Evolutionary conservation across 2,113 vertebrate species (phyloP), one percentile per base, ranked within the genome.

Genomic region (Coracopsis vasa): DNA sequence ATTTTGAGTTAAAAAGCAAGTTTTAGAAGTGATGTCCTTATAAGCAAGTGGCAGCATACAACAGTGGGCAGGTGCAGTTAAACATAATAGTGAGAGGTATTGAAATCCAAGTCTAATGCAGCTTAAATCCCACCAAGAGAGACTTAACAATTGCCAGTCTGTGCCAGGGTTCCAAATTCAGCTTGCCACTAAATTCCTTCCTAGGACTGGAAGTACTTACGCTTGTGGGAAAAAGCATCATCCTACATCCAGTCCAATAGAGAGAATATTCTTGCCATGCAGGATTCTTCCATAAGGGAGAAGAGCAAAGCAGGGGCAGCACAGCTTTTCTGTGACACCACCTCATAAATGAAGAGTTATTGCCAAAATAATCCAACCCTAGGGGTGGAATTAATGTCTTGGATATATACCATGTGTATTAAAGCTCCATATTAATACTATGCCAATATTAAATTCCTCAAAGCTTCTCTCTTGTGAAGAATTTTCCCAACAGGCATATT

Each of bases 121-220:
- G 45, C 64, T 44, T 51, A 70, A 84, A 56, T 47, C 29, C 60
- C 56, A 51, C 16, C 5, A 58, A 70, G 16, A 54, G 16, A 67
- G 3, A 72, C 53, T 19, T 79, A 18, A 35, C 42, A 31, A 24
- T 31, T 82, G 45, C 50, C 51, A 71, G 44, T 41, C 65, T 87
- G 17, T 56, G 44, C n/a, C 3, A 10, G 47, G 44, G 27, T 33
- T 87, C 47, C 53, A 82, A 16, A 64, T 41, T 81, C 81, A 69
- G 24, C n/a, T 88, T 2, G 2, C 41, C 6, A 61, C 25, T 51
- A 29, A 4, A 16, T 69, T 65, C 0, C 0, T 50, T 87, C 27
- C 28, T 27, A 27, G 42, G 48, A 61, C 0, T 65, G 4, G 47
- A 93, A 84, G 14, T 24, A 50, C 31, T 83, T 69, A 50, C 33